Evolutionary conservation across 2,888 invertebrate species (phyloP).

Genomic region (Dicranocentrus wangi): DNA sequence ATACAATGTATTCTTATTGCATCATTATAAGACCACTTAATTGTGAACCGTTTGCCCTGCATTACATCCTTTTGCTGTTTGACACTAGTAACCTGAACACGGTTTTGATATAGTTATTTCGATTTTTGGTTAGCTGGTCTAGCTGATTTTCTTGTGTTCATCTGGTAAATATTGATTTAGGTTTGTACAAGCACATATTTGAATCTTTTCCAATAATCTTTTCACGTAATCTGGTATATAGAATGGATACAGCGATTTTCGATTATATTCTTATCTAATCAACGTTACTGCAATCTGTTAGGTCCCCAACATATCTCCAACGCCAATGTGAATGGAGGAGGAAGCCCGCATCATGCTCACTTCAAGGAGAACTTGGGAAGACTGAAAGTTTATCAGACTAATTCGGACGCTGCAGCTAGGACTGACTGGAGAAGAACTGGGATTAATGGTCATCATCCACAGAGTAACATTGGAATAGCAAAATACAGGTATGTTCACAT

Average conservation of each 20-base stretch:
- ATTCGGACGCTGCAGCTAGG: conserved; percentile 68
- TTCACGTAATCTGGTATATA: background rate
- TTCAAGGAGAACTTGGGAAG: conserved; percentile 70
- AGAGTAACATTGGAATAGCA: conserved; percentile 55
- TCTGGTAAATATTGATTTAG: background rate
- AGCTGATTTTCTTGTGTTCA: no score
- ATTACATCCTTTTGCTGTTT: no score
- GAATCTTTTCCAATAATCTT: background rate
- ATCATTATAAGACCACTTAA: no score
- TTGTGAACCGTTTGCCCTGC: no score
- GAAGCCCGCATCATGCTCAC: conserved; percentile 65
- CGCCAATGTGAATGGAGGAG: conserved; percentile 57
- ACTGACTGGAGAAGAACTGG: conserved; percentile 66
- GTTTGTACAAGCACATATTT: background rate
- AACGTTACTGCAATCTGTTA: conserved; percentile 22
- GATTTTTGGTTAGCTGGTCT: no score
- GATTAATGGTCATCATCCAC: conserved; percentile 62
- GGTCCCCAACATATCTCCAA: conserved; percentile 63
- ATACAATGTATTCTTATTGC: no score
- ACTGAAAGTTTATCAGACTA: conserved; percentile 70
- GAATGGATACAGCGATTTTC: background rate
- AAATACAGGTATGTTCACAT: conserved; percentile 59
- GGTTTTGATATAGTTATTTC: no score
- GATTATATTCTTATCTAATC: no score
- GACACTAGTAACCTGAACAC: no score